phyloP scores from a whole-genome alignment of 2,113 vertebrate species.

The Chaetodon trifascialis region DNA sequence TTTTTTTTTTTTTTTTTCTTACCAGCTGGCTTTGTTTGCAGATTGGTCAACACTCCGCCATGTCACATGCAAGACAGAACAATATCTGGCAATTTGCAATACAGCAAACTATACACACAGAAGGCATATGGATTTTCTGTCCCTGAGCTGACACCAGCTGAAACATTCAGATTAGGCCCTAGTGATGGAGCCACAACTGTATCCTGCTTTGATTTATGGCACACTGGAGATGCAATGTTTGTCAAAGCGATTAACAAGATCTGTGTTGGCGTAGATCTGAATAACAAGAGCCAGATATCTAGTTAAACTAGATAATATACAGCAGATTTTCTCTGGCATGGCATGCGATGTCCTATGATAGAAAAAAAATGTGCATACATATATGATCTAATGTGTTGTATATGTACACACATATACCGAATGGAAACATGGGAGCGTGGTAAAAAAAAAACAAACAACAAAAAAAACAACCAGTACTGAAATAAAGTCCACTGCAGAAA shows the following conservation, averaged over 20 bases:
- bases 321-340: conserved; percentile 8
- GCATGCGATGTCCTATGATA: conserved; percentile 31
- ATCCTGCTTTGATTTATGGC: conserved; percentile 69
- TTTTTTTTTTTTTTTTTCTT: neutral
- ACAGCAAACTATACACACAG: conserved; percentile 50
- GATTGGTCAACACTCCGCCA: conserved; percentile 32
- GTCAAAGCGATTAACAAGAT: conserved; percentile 77
- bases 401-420: neutral
- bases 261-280: conserved; percentile 57
- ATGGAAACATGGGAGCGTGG: neutral
- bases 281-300: conserved; percentile 66
- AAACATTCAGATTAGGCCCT: conserved; percentile 73
- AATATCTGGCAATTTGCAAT: conserved; percentile 44
- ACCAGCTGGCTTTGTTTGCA: conserved; percentile 42
- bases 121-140: conserved; percentile 72
- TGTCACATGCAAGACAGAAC: conserved; percentile 39
- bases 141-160: conserved; percentile 59
- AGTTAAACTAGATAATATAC: conserved; percentile 51
- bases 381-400: neutral
- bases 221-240: conserved; percentile 73
- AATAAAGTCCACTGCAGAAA: neutral
- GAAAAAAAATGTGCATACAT: neutral
- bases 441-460: neutral
- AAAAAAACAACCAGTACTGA: neutral
- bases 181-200: conserved; percentile 69